Conservation (phyloP, 2,113 vertebrate species). For the Gasterosteus nipponicus region DNA sequence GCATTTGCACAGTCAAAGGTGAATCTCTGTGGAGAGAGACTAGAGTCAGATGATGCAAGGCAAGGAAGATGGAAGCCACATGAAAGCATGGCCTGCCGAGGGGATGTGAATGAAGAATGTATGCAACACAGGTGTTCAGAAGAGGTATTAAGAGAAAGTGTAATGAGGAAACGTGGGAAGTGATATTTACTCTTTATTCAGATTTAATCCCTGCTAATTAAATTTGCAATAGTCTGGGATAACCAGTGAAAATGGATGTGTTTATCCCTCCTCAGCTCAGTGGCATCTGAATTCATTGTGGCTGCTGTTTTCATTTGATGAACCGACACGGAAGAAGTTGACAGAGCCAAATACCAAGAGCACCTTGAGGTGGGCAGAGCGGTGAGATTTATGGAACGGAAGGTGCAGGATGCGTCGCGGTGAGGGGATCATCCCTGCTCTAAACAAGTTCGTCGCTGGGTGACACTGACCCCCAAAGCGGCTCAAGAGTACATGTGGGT, state of each 20-base stretch:
- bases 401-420: slow-evolving; percentile 20
- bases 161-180: background rate
- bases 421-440: slow-evolving; percentile 39
- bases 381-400: slow-evolving; percentile 51
- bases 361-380: slow-evolving; percentile 41
- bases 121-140: slow-evolving; percentile 4
- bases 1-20: background rate
- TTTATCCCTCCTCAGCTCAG: background rate
- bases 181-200: background rate
- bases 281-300: slow-evolving; percentile 1
- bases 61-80: slow-evolving; percentile 2
- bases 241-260: slow-evolving; percentile 1
- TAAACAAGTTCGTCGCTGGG: slow-evolving; percentile 33
- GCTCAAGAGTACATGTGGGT: background rate
- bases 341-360: slow-evolving; percentile 50
- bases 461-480: slow-evolving; percentile 18
- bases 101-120: slow-evolving; percentile 32
- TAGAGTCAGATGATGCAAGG: slow-evolving; percentile 1
- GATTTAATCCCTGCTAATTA: slow-evolving; percentile 24
- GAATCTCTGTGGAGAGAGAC: background rate
- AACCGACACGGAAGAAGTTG: slow-evolving; percentile 44
- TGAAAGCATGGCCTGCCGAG: slow-evolving; percentile 13
- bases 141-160: slow-evolving; percentile 13
- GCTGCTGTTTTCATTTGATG: slow-evolving; percentile 40
- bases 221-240: slow-evolving; percentile 1